Evolutionary conservation across 1,140 invertebrate genomes (phyloP).

Genomic region (Battus philenor): DNA sequence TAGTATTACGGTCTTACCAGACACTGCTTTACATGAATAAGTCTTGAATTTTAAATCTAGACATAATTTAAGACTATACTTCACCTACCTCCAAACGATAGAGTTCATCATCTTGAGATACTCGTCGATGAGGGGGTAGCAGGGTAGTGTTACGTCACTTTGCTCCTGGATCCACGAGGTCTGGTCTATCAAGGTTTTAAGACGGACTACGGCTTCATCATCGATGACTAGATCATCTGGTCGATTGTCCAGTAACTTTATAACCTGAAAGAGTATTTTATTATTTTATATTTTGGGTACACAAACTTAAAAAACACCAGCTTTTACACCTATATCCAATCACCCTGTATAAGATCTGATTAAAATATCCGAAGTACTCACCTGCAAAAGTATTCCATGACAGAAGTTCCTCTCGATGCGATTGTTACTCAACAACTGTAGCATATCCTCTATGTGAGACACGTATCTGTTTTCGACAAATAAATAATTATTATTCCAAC

Average conservation of each 20-base stretch:
- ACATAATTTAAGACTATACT: too few species aligned
- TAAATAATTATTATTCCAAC: too few species aligned
- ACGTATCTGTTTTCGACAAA: constrained; percentile 53
- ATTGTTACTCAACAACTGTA: constrained; percentile 27
- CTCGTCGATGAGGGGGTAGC: constrained; percentile 41
- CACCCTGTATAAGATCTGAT: neutral
- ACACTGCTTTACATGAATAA: too few species aligned
- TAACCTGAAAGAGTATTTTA: constrained; percentile 26
- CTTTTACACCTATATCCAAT: neutral
- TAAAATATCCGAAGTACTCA: constrained; percentile 21
- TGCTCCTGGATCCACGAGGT: constrained; percentile 32
- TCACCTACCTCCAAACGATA: constrained; percentile 38
- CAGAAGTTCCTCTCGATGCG: constrained; percentile 53
- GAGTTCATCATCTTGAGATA: constrained; percentile 43
- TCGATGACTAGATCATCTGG: constrained; percentile 23
- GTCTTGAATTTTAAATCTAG: too few species aligned
- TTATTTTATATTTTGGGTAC: too few species aligned
- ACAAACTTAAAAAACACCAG: too few species aligned
- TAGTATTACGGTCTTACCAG: neutral
- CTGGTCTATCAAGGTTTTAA: constrained; percentile 3
- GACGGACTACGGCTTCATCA: neutral
- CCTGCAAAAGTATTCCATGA: constrained; percentile 70
- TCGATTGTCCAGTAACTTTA: constrained; percentile 24
- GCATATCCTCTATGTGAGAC: constrained; percentile 36
- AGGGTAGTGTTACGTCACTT: constrained; percentile 18